Evolutionary conservation across 92 coral and sea anemone species (phyloP), one percentile per base, ranked within the genome.

Genomic region (Epizoanthus rinbou): DNA sequence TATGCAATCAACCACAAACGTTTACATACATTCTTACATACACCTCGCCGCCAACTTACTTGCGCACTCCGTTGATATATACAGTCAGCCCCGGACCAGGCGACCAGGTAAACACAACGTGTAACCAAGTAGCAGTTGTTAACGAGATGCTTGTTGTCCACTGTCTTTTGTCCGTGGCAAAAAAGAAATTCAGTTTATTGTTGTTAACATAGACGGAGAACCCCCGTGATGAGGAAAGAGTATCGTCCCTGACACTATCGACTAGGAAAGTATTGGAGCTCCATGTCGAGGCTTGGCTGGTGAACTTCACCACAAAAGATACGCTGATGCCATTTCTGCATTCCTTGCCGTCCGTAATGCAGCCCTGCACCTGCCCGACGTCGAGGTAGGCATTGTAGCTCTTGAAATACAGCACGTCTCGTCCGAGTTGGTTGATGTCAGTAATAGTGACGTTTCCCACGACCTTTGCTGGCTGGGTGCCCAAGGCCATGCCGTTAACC

Each of bases 71-170:
- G 78, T 96, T 92, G 10, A 76, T 64, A 88, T 90, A 91, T 11
- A 94, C 68, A 25, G 16, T 45, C 10, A 96, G 74, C 13, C 90
- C 90, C 5, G 50, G 43, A 45, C 91, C 91, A 0, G 70, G 75
- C 63, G 86, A 85, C 95, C 96, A 97, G 2, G 91, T 90, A 74
- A 97, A 86, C 73, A 87, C 84, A 60, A 92, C 93, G 76, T 97
- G 99, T 71, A 88, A 92, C 99, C 99, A 97, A 23, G 59, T 89
- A 57, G 86, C 90, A 24, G 90, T 87, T 21, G 65, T 73, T 43
- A 96, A 22, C 22, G 98, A 78, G 8, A 74, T 72, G 19, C 24
- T 25, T 10, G 72, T 76, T 3, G 74, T 73, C 94, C 91, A 90
- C 57, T 65, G 35, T 50, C 45, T 69, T 31, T 18, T 31, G 33